Percentiles rank a stretch among this genome's conserved stretches.
phyloP scores from a whole-genome alignment of 2,113 vertebrate species.

The Eonycteris spelaea region DNA sequence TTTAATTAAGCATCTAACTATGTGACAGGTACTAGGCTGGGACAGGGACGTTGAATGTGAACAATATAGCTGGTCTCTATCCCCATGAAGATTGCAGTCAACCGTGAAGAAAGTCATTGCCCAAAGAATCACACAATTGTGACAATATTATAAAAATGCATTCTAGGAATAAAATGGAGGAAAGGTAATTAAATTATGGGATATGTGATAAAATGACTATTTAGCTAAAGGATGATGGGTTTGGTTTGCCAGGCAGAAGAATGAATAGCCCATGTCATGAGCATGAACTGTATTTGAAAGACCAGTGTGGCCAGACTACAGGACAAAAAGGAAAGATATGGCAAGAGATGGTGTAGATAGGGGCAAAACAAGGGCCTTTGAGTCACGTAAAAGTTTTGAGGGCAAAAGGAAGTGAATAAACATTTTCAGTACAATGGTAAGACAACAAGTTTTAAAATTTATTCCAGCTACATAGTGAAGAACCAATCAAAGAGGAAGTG shows the following conservation, averaged over 20 bases:
- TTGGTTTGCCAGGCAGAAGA: not conserved
- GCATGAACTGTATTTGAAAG: not conserved
- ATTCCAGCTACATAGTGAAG: not conserved
- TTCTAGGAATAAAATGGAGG: not conserved
- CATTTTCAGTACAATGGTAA: not conserved
- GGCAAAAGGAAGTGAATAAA: not conserved
- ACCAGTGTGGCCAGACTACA: not conserved
- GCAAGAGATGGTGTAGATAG: not conserved
- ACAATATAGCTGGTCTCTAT: not conserved
- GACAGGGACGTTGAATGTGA: not conserved
- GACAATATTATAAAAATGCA: not conserved
- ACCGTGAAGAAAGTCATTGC: not conserved
- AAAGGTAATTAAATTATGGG: not conserved
- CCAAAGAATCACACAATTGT: not conserved
- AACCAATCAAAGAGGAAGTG: not conserved
- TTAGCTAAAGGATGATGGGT: not conserved
- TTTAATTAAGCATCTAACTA: not conserved
- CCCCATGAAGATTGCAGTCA: not conserved
- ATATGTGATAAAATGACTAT: not conserved
- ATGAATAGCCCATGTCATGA: not conserved
- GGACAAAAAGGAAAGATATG: not conserved
- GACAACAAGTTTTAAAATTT: not conserved
- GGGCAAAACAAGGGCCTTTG: not conserved
- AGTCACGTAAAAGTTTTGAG: not conserved
- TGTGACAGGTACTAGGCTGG: not conserved